Conservation (phyloP, 2,113 vertebrate genomes). For the Mastomys coucha region DNA sequence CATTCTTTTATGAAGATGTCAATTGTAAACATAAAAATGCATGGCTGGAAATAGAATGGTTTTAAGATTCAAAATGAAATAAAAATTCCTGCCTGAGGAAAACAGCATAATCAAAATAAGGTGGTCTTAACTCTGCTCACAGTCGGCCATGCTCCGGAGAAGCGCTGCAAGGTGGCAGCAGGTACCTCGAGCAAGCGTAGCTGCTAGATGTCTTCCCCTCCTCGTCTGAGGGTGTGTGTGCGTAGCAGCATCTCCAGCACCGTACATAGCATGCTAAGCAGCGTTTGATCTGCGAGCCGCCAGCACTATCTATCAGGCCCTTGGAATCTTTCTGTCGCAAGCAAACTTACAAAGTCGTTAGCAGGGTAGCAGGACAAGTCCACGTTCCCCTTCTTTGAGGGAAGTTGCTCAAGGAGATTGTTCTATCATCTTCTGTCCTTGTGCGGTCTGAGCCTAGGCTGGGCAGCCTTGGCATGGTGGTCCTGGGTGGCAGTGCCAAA, state of each 20-base stretch:
- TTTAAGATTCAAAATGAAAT: conserved; percentile 88
- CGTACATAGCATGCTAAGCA: not conserved
- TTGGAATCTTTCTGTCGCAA: not conserved
- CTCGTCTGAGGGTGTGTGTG: not conserved
- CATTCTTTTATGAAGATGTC: conserved; percentile 89
- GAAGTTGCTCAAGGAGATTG: not conserved
- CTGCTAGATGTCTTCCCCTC: not conserved
- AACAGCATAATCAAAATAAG: conserved; percentile 85
- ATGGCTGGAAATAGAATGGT: conserved; percentile 88
- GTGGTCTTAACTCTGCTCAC: conserved; percentile 79
- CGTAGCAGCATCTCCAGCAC: not conserved
- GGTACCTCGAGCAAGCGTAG: conserved; percentile 53
- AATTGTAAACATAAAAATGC: conserved; percentile 91
- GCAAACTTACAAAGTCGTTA: conserved; percentile 68
- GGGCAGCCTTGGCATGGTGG: not conserved
- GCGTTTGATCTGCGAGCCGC: conserved; percentile 1
- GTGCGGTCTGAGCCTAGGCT: not conserved
- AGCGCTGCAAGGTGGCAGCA: conserved; percentile 71
- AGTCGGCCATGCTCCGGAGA: conserved; percentile 68
- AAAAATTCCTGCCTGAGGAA: conserved; percentile 89
- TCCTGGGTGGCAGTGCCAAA: not conserved
- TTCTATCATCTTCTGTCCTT: not conserved
- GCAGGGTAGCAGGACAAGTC: not conserved
- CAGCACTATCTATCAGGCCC: fast-evolving
- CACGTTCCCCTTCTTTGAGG: conserved; percentile 19